Percentiles rank a stretch among this genome's conserved stretches.
Evolutionary conservation across 2,888 invertebrate species (phyloP).

Genomic region (Hololepta plana): DNA sequence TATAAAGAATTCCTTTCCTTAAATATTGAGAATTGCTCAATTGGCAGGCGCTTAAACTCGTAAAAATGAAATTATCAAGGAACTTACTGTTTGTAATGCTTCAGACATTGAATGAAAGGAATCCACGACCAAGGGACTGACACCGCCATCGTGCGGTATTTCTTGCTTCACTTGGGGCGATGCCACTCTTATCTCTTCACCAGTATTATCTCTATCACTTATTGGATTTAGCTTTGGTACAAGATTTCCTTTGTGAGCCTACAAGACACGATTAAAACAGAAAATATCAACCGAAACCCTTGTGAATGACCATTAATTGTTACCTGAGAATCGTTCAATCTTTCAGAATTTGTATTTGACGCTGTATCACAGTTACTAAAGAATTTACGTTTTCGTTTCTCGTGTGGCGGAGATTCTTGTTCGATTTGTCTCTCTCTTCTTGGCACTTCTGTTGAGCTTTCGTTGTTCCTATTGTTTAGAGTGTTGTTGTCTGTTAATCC

Average conservation of each 20-base stretch:
- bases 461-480: conserved; percentile 27
- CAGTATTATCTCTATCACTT: conserved; percentile 31
- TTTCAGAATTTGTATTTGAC: conserved; percentile 37
- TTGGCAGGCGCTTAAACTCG: too few species aligned
- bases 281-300: too few species aligned
- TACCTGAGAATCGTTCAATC: conserved; percentile 52
- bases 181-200: conserved; percentile 35
- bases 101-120: conserved; percentile 29
- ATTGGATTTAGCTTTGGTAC: conserved; percentile 47
- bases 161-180: conserved; percentile 44
- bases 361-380: conserved; percentile 50
- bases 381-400: conserved; percentile 45
- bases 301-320: too few species aligned
- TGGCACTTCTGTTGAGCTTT: conserved; percentile 16
- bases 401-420: conserved; percentile 23
- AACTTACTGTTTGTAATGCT: conserved; percentile 28
- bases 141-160: conserved; percentile 28
- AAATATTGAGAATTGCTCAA: too few species aligned
- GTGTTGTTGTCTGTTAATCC: conserved; percentile 76
- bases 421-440: conserved; percentile 14
- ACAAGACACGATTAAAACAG: conserved; percentile 3
- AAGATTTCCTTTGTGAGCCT: conserved; percentile 37
- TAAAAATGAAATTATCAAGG: too few species aligned
- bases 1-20: too few species aligned
- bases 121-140: conserved; percentile 21